These are phyloP conservation scores for Mechanitis messenoides DNA, from an alignment of 2,888 invertebrate genomes.

Conservation along the genomic window DNA sequence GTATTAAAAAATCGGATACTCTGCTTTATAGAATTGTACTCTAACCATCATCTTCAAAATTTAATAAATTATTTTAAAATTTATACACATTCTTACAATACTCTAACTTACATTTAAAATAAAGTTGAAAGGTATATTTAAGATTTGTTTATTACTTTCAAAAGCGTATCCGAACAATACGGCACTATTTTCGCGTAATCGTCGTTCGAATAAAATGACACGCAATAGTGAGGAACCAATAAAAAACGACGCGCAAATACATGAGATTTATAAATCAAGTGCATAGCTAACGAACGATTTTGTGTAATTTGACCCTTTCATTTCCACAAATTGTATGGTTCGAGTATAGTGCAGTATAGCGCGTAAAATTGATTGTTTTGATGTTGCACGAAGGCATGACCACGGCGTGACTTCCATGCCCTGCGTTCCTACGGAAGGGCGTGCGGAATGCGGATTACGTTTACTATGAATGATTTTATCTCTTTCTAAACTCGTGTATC, in stretches of 20 bases:
- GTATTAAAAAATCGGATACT: conserved; percentile 32
- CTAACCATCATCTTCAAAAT: neutral
- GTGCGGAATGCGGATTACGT: conserved; percentile 74
- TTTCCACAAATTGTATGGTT: conserved; percentile 40
- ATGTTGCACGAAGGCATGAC: conserved; percentile 59
- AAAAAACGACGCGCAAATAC: conserved; percentile 72
- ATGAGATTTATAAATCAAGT: conserved; percentile 62
- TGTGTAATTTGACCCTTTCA: conserved; percentile 47
- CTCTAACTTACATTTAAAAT: neutral
- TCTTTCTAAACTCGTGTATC: conserved; percentile 74
- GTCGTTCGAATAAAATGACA: conserved; percentile 72
- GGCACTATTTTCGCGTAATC: conserved; percentile 54
- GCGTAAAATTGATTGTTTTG: conserved; percentile 65
- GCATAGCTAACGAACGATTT: conserved; percentile 53
- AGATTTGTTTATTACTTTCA: conserved; percentile 9
- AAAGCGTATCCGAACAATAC: conserved; percentile 36
- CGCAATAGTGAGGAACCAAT: conserved; percentile 71
- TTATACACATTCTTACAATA: neutral
- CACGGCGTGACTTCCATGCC: conserved; percentile 76
- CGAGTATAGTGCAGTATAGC: conserved; percentile 43
- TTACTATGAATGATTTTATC: conserved; percentile 77
- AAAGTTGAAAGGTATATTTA: neutral
- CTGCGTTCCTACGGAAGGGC: conserved; percentile 73
- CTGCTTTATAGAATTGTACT: neutral
- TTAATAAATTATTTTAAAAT: neutral